Conservation (phyloP, 2,888 invertebrate species). For the Zeuzera pyrina region DNA sequence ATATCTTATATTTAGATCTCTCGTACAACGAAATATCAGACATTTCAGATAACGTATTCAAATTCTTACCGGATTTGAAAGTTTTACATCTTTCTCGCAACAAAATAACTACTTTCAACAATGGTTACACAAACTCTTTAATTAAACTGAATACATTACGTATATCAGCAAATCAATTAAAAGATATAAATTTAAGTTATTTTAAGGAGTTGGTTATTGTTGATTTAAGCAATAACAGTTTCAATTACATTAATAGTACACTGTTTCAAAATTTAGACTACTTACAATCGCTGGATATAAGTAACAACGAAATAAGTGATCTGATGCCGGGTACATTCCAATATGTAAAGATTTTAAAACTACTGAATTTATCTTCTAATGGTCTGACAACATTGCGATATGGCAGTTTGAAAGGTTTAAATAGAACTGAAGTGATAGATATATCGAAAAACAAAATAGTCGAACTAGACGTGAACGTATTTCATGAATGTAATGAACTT, state of each 20-base stretch:
- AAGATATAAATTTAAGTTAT: conserved; percentile 33
- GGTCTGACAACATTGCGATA: conserved; percentile 36
- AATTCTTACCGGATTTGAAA: conserved; percentile 30
- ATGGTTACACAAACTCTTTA: conserved; percentile 32
- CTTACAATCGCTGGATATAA: conserved; percentile 44
- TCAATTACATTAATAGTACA: conserved; percentile 29
- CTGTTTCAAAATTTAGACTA: conserved; percentile 34
- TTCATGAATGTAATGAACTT: conserved; percentile 50
- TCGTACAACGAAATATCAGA: conserved; percentile 36
- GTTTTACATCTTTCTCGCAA: conserved; percentile 39
- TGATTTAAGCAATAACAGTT: conserved; percentile 39
- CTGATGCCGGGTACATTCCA: conserved; percentile 50
- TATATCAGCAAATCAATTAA: conserved; percentile 39
- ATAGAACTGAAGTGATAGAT: conserved; percentile 44
- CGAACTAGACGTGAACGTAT: conserved; percentile 42
- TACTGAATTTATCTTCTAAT: conserved; percentile 49
- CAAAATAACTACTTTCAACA: conserved; percentile 39
- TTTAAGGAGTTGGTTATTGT: conserved; percentile 36
- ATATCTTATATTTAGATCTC: conserved; percentile 35
- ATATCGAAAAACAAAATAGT: conserved; percentile 45
- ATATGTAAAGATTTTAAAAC: conserved; percentile 37
- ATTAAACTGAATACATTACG: conserved; percentile 31
- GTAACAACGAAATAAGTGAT: conserved; percentile 36
- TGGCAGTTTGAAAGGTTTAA: conserved; percentile 48
- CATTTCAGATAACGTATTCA: conserved; percentile 19